Conservation (phyloP, 2,113 vertebrate species). For the Pachypanchax playfairii region DNA sequence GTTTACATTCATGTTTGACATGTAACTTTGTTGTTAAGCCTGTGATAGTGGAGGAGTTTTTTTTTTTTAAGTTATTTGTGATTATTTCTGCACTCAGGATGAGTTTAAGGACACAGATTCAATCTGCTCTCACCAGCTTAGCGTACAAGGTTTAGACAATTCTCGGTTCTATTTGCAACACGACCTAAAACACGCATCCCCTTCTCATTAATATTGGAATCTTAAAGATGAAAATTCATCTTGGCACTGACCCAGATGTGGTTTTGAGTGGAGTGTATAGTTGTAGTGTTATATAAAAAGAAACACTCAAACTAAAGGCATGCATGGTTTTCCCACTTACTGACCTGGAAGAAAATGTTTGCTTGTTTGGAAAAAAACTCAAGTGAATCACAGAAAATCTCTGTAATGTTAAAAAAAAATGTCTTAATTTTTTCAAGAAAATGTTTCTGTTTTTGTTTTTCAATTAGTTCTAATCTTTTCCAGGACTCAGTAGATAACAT, state of each 20-base stretch:
- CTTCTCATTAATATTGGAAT: constrained; percentile 43
- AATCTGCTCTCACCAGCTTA: neutral
- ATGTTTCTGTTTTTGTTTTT: no score
- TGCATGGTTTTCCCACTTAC: constrained; percentile 49
- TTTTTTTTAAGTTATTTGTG: constrained; percentile 2
- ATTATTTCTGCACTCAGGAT: neutral
- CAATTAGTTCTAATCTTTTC: no score
- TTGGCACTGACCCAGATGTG: constrained; percentile 44
- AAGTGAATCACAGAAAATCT: constrained; percentile 23
- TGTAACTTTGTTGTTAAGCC: neutral
- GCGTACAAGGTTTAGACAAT: neutral
- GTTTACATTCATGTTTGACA: neutral
- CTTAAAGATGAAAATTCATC: constrained; percentile 16
- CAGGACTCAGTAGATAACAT: neutral
- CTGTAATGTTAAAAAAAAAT: neutral
- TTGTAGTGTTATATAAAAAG: constrained; percentile 34
- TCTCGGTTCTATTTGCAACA: constrained; percentile 13
- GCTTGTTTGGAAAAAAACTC: constrained; percentile 38
- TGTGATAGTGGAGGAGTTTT: constrained; percentile 1
- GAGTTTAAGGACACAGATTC: neutral
- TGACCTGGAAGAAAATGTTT: constrained; percentile 68
- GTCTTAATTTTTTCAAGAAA: no score
- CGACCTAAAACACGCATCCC: constrained; percentile 14
- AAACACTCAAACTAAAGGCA: constrained; percentile 21
- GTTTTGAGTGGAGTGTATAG: constrained; percentile 31